Conservation (phyloP, 2,113 vertebrate genomes). For the Fulmarus glacialis region DNA sequence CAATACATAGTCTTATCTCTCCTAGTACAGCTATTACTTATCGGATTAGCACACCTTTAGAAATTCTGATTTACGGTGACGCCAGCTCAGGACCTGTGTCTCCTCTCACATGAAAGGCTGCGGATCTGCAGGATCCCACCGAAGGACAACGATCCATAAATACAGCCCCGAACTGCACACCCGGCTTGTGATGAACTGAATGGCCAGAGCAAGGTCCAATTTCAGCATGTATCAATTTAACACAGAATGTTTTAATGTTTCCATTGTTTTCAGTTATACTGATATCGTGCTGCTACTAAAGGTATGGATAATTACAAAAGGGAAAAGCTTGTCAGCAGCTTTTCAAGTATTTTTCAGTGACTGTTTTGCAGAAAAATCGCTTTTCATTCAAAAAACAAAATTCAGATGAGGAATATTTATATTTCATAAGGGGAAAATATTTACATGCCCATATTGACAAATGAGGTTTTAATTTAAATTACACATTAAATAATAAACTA, state of each 20-base stretch:
- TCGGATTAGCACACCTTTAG: rapidly evolving
- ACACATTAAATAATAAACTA: not conserved
- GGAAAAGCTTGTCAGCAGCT: not conserved
- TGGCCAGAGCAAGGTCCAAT: rapidly evolving
- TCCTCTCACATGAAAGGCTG: not conserved
- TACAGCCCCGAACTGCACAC: rapidly evolving
- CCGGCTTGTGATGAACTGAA: rapidly evolving
- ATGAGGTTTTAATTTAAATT: not conserved
- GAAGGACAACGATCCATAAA: rapidly evolving
- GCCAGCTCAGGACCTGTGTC: too few relatives aligned
- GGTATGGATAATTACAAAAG: rapidly evolving
- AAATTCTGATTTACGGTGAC: rapidly evolving
- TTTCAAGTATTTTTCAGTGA: not conserved
- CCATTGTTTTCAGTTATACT: rapidly evolving
- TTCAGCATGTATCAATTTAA: rapidly evolving
- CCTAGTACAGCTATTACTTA: rapidly evolving
- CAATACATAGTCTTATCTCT: rapidly evolving
- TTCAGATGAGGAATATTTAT: not conserved
- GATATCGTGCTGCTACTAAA: not conserved
- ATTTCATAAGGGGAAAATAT: not conserved
- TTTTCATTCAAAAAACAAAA: not conserved
- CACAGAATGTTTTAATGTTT: not conserved
- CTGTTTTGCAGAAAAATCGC: not conserved
- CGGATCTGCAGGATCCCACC: not conserved
- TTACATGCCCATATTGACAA: not conserved